Base-by-base conservation (phyloP, 1,140 invertebrate genomes). In the Aphaenogaster floridana region DNA sequence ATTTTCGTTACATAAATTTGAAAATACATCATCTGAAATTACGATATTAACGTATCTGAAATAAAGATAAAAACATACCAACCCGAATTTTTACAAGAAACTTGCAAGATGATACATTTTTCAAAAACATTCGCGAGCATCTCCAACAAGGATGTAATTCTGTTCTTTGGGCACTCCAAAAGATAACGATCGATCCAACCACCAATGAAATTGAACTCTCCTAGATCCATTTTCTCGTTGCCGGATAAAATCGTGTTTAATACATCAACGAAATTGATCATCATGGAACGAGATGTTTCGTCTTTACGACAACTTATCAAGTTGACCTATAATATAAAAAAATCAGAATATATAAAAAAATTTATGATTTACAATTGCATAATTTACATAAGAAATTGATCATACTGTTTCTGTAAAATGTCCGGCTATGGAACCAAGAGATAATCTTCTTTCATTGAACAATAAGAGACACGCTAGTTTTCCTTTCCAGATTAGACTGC, bases 181-280 rank as follows among this genome's bases (percentile, higher is more conserved):
- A 95, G 86, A 79, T 94, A 95, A 52, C 95, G 87, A 90, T 95
- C 95, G 34, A 95, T 92, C 94, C 94, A 95, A 13, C 95, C 95
- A 77, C 94, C 93, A 11, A 96, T 91, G 5, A 96, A 91, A 28
- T 92, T 59, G 74, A 96, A 89, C 72, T 95, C 94, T 36, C 92
- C 92, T 69, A 91, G 86, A 52, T 93, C 89, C n/a, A 95, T 86
- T 64, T 88, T 88, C 78, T 93, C 88, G 54, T 91, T 94, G 2
- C 89, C 88, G 28, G 76, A 90, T 3, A 96, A 86, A 59, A 96
- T 93, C 1, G 86, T 87, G 72, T 90, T 86, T 17, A 96, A 90
- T 6, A 94, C 93, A 34, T 95, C 94, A 15, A 95, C 90, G n/a
- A 93, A 96, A 85, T 91, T 91, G 21, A 86, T 89, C 93, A 96